A percentile compares a stretch with the other conserved stretches of the same genome.
Conservation (phyloP, 1,140 invertebrate genomes). For the Trypoxylus dichotomus region DNA sequence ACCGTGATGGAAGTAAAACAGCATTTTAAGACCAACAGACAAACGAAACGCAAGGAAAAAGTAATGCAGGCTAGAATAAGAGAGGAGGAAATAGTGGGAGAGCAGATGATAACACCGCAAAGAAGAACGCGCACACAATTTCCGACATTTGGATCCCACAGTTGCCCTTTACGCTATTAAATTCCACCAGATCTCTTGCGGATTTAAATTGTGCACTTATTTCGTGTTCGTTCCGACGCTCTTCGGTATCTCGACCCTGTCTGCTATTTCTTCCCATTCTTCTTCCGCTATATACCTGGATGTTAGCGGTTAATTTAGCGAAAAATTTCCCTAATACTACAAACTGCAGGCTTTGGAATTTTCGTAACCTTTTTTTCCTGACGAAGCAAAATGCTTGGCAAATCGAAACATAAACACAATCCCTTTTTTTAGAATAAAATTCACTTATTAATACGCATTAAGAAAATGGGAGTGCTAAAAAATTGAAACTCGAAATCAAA, state of each 20-base stretch:
- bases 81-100: background rate
- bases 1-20: background rate
- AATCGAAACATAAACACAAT: no score
- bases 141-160: slow-evolving; percentile 22
- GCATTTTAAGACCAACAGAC: background rate
- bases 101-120: background rate
- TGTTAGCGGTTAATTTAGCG: background rate
- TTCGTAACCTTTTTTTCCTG: background rate
- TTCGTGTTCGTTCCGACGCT: background rate
- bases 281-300: background rate
- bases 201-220: slow-evolving; percentile 22
- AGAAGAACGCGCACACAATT: slow-evolving; percentile 18
- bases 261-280: background rate
- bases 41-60: background rate
- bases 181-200: background rate
- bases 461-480: no score
- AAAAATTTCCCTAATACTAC: slow-evolving; percentile 4
- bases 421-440: no score
- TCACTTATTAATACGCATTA: no score
- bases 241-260: background rate
- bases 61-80: background rate
- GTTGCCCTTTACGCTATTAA: slow-evolving; percentile 3
- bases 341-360: background rate
- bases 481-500: no score
- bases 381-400: background rate